Percentiles rank a stretch among this genome's conserved stretches.
phyloP scores from a whole-genome alignment of 1,140 invertebrate genomes.

The Aphelenchoides fujianensis region DNA sequence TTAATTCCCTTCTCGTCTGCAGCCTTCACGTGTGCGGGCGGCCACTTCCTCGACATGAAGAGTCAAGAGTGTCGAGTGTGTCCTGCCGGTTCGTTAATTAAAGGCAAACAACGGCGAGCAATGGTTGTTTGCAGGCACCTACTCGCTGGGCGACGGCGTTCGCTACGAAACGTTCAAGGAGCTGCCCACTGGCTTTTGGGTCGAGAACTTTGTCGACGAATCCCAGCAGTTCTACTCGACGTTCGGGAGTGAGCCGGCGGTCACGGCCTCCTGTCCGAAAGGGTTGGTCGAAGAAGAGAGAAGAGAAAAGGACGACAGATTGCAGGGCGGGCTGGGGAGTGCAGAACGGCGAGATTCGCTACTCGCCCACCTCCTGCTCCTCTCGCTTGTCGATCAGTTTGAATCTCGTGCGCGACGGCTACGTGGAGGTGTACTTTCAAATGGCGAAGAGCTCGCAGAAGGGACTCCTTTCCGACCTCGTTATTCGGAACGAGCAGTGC shows the following conservation, averaged over 20 bases:
- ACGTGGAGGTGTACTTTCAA: conserved; percentile 50
- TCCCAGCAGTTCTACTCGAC: conserved; percentile 29
- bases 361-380: conserved; percentile 55
- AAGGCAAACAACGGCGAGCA: background rate
- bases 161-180: conserved; percentile 55
- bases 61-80: conserved; percentile 52
- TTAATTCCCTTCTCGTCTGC: conserved; percentile 16
- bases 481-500: conserved; percentile 58
- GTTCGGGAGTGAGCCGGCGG: background rate
- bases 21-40: conserved; percentile 53
- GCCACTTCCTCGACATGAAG: conserved; percentile 57
- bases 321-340: conserved; percentile 55
- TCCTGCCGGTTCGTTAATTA: conserved; percentile 43
- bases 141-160: conserved; percentile 57
- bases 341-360: conserved; percentile 52
- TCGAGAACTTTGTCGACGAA: conserved; percentile 50
- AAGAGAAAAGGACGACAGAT: conserved; percentile 1
- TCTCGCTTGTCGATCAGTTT: conserved; percentile 53
- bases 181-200: conserved; percentile 47
- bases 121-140: conserved; percentile 41
- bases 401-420: conserved; percentile 50
- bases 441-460: conserved; percentile 53
- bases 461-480: conserved; percentile 27
- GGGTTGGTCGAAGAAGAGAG: background rate
- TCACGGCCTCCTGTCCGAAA: conserved; percentile 24